Evolutionary conservation across 2,797 vertebrate species (phyloP), one percentile per base, ranked within the genome.

Genomic region (Limosa lapponica): DNA sequence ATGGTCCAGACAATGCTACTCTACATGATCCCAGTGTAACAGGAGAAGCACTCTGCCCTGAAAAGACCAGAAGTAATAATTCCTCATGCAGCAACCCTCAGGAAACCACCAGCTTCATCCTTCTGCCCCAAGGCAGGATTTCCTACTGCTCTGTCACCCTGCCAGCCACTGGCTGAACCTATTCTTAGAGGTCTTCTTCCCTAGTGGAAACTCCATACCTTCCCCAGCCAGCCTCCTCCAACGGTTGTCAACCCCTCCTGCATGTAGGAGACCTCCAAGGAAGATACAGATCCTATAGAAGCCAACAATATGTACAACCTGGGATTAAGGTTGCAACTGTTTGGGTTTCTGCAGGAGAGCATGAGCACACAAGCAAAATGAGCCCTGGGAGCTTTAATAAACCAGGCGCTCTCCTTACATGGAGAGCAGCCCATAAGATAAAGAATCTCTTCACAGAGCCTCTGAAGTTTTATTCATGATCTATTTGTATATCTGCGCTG

Each of bases 401-500:
- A 72, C 61, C 58, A 10, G 0, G 0, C 0, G 0, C 20, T 74
- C 75, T n/a, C 49, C 44, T 90, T 19, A 69, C 54, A 55, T 78
- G 82, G 82, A 94, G 44, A 81, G 34, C 30, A 90, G 96, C 89
- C 94, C 92, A 79, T 93, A 94, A 93, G 89, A 95, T 93, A 97
- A 94, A 93, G 72, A 90, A 70, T 15, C 48, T 69, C 69, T 91
- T 95, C 62, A 51, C 37, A 73, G 44, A 48, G 49, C 39, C 49
- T 96, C 83, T 95, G 55, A 91, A 93, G 75, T 73, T 72, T 92
- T 89, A 75, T 34, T 73, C 54, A 16, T 10, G 7, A 54, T 30
- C 80, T 88, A 1, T 70, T 90, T 85, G 75, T 85, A 10, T 90
- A 89, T 84, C 75, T 86, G 58, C 3, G 1, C 87, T 78, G 90